Base-by-base conservation (phyloP, 1,140 invertebrate genomes). In the Pogonognathellus flavescens region DNA sequence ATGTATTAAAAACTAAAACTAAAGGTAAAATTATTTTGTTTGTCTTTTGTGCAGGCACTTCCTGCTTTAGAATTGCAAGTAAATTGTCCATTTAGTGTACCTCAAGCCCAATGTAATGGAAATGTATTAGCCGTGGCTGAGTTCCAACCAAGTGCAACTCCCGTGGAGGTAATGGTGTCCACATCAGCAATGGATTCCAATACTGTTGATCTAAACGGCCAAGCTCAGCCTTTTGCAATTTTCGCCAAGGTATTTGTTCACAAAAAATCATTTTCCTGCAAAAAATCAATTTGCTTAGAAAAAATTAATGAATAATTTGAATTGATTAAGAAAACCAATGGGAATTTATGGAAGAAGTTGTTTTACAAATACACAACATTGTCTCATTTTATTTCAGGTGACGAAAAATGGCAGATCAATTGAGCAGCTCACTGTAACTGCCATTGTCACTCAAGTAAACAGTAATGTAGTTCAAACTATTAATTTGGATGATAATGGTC, bases 401-500 rank as follows among this genome's bases (percentile, higher is more conserved):
- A 62, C 53, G 4, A 85, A 85, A 82, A 49, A 81, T 53, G 80
- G 60, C 6, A 59, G 80, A 18, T 70, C 85, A 18, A 57, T 86
- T 13, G 18, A 50, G 4, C 25, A 59, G 6, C 9, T 86, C 1
- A 9, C 13, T 6, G 82, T 62, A 4, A 22, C 20, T 16, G 82
- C 70, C 8, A 83, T 50, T 49, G 13, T 86, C n/a, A 22, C 59
- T 1, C 25, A 84, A 57, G 22, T 41, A 7, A 13, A 18, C 16
- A 50, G 50, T 55, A 49, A 9, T n/a, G 10, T 25, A 13, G 25
- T 52, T 31, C 82, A 76, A 62, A 66, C 13, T 6, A 18, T 86
- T 50, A 16, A 16, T 25, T 76, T 88, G 14, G 6, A n/a, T 10
- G 87, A 88, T 66, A 80, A 88, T 57, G 87, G 87, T 1, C 20